Evolutionary conservation across 2,888 invertebrate genomes (phyloP).

Genomic region (Tetranychus piercei): DNA sequence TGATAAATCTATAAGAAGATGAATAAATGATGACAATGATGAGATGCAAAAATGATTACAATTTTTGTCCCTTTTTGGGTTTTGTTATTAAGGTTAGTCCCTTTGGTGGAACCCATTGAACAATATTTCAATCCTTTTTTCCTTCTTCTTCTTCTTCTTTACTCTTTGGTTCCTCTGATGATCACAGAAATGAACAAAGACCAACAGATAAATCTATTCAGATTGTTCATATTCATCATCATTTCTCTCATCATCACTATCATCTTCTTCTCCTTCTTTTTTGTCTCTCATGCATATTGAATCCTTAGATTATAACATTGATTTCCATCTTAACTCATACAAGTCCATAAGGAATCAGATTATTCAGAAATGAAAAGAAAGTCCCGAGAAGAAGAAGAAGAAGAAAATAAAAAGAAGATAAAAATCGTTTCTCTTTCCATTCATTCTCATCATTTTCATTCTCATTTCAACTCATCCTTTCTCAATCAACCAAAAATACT

Average conservation of each 20-base stretch:
- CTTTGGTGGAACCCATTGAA: background rate
- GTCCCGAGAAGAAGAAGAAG: background rate
- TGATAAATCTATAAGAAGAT: background rate
- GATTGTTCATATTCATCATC: background rate
- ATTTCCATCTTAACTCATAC: background rate
- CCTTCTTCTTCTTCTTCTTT: background rate
- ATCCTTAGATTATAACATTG: background rate
- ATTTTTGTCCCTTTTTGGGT: background rate
- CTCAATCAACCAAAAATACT: slow-evolving; percentile 1
- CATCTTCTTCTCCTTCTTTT: background rate
- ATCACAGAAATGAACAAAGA: too few species aligned
- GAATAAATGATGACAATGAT: background rate
- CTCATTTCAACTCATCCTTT: background rate
- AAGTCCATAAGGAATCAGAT: background rate
- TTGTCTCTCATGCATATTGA: background rate
- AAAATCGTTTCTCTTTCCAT: background rate
- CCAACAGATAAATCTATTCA: background rate
- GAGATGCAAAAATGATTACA: background rate
- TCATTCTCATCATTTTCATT: background rate
- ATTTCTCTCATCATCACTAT: background rate
- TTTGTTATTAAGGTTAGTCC: background rate
- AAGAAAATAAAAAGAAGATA: background rate
- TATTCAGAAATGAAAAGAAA: background rate
- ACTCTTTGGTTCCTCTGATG: background rate
- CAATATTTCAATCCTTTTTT: background rate